phyloP scores from a whole-genome alignment of 1,140 invertebrate species.

The Heliconius congener region DNA sequence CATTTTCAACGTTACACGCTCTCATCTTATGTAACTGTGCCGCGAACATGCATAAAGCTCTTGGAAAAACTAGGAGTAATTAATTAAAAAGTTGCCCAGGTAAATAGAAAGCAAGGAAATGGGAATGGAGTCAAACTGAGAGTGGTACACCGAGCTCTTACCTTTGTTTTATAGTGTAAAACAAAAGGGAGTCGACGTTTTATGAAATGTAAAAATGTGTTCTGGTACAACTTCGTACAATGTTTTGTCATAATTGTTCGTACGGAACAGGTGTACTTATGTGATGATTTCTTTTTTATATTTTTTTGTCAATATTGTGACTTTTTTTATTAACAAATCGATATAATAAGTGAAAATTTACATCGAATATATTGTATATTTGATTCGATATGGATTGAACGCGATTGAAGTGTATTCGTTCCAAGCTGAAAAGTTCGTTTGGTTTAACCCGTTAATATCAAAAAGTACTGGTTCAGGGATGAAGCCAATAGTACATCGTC shows the following conservation, averaged over 20 bases:
- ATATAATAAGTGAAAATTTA: too few relatives aligned
- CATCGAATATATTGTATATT: too few relatives aligned
- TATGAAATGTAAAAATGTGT: constrained; percentile 5
- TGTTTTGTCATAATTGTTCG: background rate
- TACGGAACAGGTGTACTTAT: background rate
- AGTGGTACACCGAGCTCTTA: constrained; percentile 4
- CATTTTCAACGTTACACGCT: background rate
- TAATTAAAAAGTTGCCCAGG: constrained; percentile 28
- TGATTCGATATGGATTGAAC: too few relatives aligned
- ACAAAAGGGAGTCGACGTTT: background rate
- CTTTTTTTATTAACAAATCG: too few relatives aligned
- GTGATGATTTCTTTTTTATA: background rate
- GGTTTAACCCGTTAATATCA: too few relatives aligned
- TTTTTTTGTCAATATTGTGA: background rate
- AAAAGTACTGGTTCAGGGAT: too few relatives aligned
- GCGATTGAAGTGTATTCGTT: too few relatives aligned
- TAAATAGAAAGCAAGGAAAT: constrained; percentile 18
- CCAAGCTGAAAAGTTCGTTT: too few relatives aligned
- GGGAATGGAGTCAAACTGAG: background rate
- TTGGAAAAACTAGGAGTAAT: constrained; percentile 21
- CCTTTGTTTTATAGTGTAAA: background rate
- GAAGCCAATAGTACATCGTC: too few relatives aligned
- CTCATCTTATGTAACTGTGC: background rate
- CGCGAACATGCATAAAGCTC: background rate
- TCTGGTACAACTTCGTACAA: background rate